phyloP scores from a whole-genome alignment of 2,113 vertebrate genomes.

The Pycnonotus jocosus region DNA sequence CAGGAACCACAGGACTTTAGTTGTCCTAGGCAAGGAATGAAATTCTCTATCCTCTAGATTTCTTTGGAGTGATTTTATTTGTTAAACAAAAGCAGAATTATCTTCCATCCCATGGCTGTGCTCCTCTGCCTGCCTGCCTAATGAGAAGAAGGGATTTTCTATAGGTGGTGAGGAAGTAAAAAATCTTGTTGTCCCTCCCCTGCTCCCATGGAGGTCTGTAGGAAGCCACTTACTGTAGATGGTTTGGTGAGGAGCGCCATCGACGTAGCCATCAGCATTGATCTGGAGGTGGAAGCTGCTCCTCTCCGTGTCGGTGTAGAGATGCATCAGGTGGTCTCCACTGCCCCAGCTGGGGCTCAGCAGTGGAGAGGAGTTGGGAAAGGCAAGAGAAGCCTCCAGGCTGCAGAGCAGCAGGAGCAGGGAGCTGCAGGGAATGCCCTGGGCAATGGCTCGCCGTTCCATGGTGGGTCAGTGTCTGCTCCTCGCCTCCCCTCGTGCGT shows the following conservation, averaged over 20 bases:
- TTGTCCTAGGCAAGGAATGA: not conserved
- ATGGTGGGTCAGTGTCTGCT: not conserved
- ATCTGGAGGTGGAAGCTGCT: constrained; percentile 92
- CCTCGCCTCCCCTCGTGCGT: not conserved
- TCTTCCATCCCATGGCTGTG: not conserved
- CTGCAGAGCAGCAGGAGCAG: constrained; percentile 59
- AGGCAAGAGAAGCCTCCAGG: not conserved
- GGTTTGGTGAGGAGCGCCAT: constrained; percentile 66
- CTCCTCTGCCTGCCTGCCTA: not conserved
- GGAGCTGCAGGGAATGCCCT: not conserved
- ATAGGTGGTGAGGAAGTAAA: not conserved
- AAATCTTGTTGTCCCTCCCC: not conserved
- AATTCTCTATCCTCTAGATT: not conserved
- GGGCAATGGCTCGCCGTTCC: not conserved
- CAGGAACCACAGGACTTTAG: not conserved
- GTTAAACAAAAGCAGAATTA: not conserved
- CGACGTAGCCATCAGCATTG: constrained; percentile 57
- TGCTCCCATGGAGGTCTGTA: not conserved
- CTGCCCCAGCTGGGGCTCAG: constrained; percentile 81
- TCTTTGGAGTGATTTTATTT: not conserved
- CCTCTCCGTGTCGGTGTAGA: constrained; percentile 71
- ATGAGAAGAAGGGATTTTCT: not conserved
- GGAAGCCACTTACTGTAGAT: constrained; percentile 78
- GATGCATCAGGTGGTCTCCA: constrained; percentile 76
- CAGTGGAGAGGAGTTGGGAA: constrained; percentile 69